These are phyloP conservation scores for Thera obeliscata DNA, from an alignment of 2,888 invertebrate genomes.

Conservation along the genomic window DNA sequence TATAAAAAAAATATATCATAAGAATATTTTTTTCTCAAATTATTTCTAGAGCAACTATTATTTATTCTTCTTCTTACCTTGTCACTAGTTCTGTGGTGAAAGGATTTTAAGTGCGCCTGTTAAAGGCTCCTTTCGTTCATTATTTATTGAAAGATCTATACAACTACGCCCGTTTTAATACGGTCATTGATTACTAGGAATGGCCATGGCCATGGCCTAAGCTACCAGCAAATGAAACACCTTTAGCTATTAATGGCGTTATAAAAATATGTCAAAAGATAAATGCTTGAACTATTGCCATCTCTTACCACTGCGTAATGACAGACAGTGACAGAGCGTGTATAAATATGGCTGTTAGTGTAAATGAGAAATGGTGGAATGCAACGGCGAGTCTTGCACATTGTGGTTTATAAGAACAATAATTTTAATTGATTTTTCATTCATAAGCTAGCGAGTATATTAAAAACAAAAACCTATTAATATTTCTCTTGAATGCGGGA, in stretches of 20 bases:
- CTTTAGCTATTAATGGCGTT: background rate
- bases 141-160: background rate
- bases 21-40: no score
- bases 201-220: background rate
- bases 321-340: background rate
- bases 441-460: background rate
- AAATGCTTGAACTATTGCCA: no score
- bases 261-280: no score
- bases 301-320: no score
- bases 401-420: conserved; percentile 6
- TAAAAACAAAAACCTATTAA: background rate
- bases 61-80: no score
- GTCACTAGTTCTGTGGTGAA: no score
- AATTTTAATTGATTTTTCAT: conserved; percentile 5
- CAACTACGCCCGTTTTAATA: background rate
- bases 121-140: background rate
- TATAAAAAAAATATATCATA: no score
- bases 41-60: no score
- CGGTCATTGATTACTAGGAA: background rate
- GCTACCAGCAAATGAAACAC: background rate
- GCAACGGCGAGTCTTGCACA: background rate
- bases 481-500: no score
- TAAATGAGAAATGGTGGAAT: background rate
- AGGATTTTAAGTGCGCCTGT: no score
- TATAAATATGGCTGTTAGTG: background rate